Conservation (phyloP, 2,113 vertebrate species). For the Tautogolabrus adspersus region DNA sequence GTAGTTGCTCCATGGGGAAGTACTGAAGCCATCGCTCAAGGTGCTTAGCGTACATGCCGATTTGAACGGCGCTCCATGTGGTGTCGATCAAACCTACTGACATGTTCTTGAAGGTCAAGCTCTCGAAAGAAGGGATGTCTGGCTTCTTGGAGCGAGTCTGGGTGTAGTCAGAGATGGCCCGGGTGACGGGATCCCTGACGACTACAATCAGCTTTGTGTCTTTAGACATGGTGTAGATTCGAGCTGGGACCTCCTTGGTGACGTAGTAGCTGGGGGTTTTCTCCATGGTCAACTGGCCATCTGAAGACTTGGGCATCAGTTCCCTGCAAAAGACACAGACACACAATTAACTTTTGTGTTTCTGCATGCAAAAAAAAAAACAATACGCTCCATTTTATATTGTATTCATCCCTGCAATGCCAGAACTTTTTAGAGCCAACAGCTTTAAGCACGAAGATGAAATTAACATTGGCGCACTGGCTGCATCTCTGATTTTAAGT, state of each 20-base stretch:
- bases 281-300: constrained; percentile 96
- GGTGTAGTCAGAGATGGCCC: constrained; percentile 96
- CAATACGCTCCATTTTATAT: neutral
- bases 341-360: constrained; percentile 27
- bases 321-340: constrained; percentile 79
- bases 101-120: constrained; percentile 92
- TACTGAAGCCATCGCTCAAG: constrained; percentile 93
- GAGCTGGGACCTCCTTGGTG: constrained; percentile 91
- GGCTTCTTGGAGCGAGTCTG: constrained; percentile 96
- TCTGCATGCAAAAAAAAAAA: neutral
- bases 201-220: constrained; percentile 94
- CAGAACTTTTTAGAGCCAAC: no score
- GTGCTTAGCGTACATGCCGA: constrained; percentile 95
- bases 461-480: constrained; percentile 24
- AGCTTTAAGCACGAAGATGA: constrained; percentile 3
- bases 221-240: constrained; percentile 92
- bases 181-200: constrained; percentile 93
- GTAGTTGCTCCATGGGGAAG: constrained; percentile 90
- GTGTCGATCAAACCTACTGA: constrained; percentile 91
- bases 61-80: constrained; percentile 95
- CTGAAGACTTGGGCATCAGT: constrained; percentile 92
- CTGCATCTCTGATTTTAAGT: constrained; percentile 21
- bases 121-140: constrained; percentile 93
- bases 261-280: constrained; percentile 96
- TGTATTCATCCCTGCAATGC: neutral